These are phyloP conservation scores for Drosophila persimilis DNA, from an alignment of 1,140 invertebrate genomes.

Conservation along the genomic window DNA sequence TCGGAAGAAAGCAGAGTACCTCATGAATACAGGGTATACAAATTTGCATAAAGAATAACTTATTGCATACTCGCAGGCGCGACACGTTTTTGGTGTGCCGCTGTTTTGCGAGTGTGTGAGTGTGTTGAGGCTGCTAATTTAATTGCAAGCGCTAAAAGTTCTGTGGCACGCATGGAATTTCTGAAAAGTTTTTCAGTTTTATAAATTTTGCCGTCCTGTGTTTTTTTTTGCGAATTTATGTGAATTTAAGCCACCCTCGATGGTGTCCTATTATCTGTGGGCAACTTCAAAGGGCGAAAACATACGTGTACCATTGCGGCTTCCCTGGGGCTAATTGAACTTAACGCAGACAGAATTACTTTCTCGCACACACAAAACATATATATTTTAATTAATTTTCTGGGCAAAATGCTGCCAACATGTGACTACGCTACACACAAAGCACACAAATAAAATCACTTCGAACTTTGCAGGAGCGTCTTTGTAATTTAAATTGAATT, in stretches of 20 bases:
- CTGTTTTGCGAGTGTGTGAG: background rate
- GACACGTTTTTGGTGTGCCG: constrained; percentile 29
- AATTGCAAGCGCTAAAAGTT: constrained; percentile 70
- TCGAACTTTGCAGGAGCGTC: background rate
- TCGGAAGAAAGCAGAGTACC: too few species aligned
- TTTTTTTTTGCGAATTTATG: constrained; percentile 32
- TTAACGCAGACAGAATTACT: constrained; percentile 16
- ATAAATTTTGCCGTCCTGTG: background rate
- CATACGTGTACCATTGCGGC: background rate
- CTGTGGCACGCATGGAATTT: constrained; percentile 63
- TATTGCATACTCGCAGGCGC: constrained; percentile 52
- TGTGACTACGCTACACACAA: constrained; percentile 10
- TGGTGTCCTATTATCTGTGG: background rate
- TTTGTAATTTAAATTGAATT: constrained; percentile 36
- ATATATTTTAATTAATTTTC: constrained; percentile 36
- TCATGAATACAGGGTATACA: constrained; percentile 4
- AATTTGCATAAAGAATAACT: constrained; percentile 48
- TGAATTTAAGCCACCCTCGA: background rate
- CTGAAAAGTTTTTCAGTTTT: constrained; percentile 41
- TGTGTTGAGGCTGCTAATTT: constrained; percentile 60
- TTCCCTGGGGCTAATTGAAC: constrained; percentile 19
- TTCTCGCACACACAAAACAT: background rate
- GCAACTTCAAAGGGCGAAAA: background rate
- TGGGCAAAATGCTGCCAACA: constrained; percentile 1
- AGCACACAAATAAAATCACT: constrained; percentile 16